Percentiles rank a stretch among this genome's conserved stretches.
Evolutionary conservation across 1,140 invertebrate genomes (phyloP).

Genomic region (Apis dorsata): DNA sequence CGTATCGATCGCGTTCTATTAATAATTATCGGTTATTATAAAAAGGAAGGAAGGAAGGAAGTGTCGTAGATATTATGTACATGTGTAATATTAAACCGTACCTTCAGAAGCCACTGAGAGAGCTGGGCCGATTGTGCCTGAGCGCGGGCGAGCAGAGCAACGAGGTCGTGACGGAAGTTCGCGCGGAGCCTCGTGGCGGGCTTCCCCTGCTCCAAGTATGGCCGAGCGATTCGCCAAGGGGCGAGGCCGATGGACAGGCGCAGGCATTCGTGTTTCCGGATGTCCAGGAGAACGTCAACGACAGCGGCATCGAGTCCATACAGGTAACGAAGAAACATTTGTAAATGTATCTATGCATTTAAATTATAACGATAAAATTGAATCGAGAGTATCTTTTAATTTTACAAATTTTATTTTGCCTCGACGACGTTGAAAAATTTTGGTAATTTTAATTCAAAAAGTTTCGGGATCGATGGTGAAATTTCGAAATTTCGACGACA

Average conservation of each 20-base stretch:
- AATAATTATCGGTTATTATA: too few species aligned
- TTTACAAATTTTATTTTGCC: too few species aligned
- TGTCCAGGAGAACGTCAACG: slow-evolving; percentile 74
- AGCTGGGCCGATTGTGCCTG: slow-evolving; percentile 81
- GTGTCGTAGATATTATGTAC: too few species aligned
- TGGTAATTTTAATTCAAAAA: too few species aligned
- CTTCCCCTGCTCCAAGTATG: slow-evolving; percentile 85
- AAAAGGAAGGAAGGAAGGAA: too few species aligned
- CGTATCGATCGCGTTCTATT: too few species aligned
- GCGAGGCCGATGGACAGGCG: slow-evolving; percentile 84
- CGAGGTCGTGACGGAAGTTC: slow-evolving; percentile 71
- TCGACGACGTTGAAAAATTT: too few species aligned
- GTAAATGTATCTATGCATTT: too few species aligned
- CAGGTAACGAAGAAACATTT: slow-evolving; percentile 76
- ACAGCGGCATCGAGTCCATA: slow-evolving; percentile 85
- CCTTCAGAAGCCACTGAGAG: slow-evolving; percentile 81
- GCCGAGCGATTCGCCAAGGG: slow-evolving; percentile 85
- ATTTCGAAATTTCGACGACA: too few species aligned
- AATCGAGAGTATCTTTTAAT: too few species aligned
- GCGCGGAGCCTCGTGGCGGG: slow-evolving; percentile 71
- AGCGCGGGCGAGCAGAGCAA: slow-evolving; percentile 77
- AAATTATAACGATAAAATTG: not conserved
- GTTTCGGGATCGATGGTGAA: too few species aligned
- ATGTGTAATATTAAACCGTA: too few species aligned
- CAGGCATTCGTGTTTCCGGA: slow-evolving; percentile 84